Evolutionary conservation across 2,888 invertebrate species (phyloP), one percentile per base, ranked within the genome.

Genomic region (Meloe dianella): DNA sequence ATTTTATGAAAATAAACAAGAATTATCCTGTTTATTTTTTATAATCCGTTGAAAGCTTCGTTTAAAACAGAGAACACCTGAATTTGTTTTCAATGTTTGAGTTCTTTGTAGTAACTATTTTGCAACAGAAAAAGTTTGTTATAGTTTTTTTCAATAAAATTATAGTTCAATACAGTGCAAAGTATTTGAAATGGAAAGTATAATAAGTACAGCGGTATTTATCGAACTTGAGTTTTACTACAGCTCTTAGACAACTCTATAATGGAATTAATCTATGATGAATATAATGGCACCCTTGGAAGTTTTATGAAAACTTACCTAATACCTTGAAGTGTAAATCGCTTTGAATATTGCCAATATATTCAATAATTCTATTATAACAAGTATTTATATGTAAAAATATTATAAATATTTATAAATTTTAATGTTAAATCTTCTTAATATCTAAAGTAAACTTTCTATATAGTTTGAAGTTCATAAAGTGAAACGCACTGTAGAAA

Each of bases 401-500:
- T 20, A n/a, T 63, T 35, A 24, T 24, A 63, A 68, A 65, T 68
- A 68, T 63, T 63, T 68, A 65, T 60, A 57, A 61, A 56, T 64
- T 67, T 58, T 64, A 61, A 67, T 67, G 67, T 65, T 63, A 68
- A 63, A 68, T 58, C 60, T 65, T 61, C 30, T 54, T 68, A 68
- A 68, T 65, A 68, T 65, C 61, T 59, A 68, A 60, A 65, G 61
- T 47, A 68, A 68, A 68, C 63, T 71, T 69, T 54, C 63, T 64
- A 61, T 71, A 57, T 69, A 69, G 71, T 71, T 54, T 66, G 62
- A 66, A 71, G 66, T 71, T 71, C 69, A 71, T 71, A 68, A n/a
- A 71, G 71, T 71, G 69, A 71, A 69, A 71, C 69, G 69, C 69
- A 71, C 67, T 61, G 65, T 67, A 61, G 67, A 7, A 69, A 71